Percentiles rank a stretch among this genome's conserved stretches.
phyloP scores from a whole-genome alignment of 2,888 invertebrate species.

The Brachycybe producta region DNA sequence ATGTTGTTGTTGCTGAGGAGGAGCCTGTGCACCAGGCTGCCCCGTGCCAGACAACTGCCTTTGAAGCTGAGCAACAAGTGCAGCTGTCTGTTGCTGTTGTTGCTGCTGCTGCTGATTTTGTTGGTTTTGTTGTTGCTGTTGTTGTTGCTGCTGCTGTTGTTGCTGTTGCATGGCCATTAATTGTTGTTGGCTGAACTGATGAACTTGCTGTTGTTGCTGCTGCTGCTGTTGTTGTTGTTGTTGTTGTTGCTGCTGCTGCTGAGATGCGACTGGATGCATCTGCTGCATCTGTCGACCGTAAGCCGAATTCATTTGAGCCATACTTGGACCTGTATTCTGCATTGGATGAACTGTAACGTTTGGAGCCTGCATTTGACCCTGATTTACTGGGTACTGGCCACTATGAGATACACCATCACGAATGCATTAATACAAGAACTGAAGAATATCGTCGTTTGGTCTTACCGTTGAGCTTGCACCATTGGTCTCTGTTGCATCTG shows the following conservation, averaged over 20 bases:
- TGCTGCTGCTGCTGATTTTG: constrained; percentile 45
- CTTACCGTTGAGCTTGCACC: constrained; percentile 18
- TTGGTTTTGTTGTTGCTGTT: constrained; percentile 24
- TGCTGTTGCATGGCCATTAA: constrained; percentile 20
- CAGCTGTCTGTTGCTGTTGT: constrained; percentile 37
- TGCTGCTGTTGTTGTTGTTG: constrained; percentile 33
- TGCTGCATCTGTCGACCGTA: constrained; percentile 30
- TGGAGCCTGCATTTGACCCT: constrained; percentile 22
- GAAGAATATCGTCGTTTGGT: not conserved
- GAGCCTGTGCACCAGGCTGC: constrained; percentile 17
- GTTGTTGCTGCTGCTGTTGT: constrained; percentile 23
- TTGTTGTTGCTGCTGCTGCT: constrained; percentile 38
- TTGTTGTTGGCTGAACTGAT: constrained; percentile 22
- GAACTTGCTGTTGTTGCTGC: constrained; percentile 47
- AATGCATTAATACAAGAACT: not conserved
- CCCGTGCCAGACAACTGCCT: constrained; percentile 19
- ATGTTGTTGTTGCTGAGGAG: constrained; percentile 28
- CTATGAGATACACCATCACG: constrained; percentile 6
- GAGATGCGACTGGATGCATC: constrained; percentile 31
- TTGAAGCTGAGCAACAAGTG: constrained; percentile 23
- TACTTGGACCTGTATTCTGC: constrained; percentile 22
- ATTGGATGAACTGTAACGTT: constrained; percentile 21
- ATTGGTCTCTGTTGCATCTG: constrained; percentile 19
- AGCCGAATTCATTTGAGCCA: constrained; percentile 20
- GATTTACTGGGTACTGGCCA: constrained; percentile 19